Evolutionary conservation across 2,888 invertebrate species (phyloP), one percentile per base, ranked within the genome.

Genomic region (Chydorus sphaericus): DNA sequence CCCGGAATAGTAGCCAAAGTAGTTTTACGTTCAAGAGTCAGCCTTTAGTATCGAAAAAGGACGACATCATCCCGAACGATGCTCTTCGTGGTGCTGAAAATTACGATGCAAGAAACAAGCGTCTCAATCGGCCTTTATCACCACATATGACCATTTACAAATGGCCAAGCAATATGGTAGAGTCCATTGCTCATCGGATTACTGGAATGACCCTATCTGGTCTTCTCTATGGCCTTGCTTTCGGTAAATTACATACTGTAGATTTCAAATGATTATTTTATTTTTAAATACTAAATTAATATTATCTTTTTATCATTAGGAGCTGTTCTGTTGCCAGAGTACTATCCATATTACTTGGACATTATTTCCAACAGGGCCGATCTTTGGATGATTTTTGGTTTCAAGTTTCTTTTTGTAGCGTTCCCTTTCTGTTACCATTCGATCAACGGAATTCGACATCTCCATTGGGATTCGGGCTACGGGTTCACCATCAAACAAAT

Each of bases 61-160:
- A n/a, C n/a, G n/a, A n/a, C n/a, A n/a, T n/a, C n/a, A n/a, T n/a
- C n/a, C n/a, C n/a, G n/a, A n/a, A n/a, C n/a, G n/a, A n/a, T n/a
- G n/a, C n/a, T n/a, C n/a, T n/a, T n/a, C n/a, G n/a, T n/a, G n/a
- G n/a, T n/a, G n/a, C 11, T 63, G 77, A 81, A 57, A 65, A 62
- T 14, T 67, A 64, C 59, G 63, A 61, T 54, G 61, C 62, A 16
- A 82, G 76, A 64, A 91, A 91, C 70, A 75, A 76, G 61, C 77
- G 81, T 52, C 72, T 91, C 1, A 77, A 80, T 6, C 77, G 91
- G 59, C 86, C 89, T 0, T 67, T 87, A 69, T 90, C 90, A 0
- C 92, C 92, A 2, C 90, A 91, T 75, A 73, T 92, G 54, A 78
- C 82, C 16, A 89, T 92, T 64, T 91, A 91, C 67, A 75, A 82